Conservation (phyloP, 2,797 vertebrate species). For the Muscicapa striata region DNA sequence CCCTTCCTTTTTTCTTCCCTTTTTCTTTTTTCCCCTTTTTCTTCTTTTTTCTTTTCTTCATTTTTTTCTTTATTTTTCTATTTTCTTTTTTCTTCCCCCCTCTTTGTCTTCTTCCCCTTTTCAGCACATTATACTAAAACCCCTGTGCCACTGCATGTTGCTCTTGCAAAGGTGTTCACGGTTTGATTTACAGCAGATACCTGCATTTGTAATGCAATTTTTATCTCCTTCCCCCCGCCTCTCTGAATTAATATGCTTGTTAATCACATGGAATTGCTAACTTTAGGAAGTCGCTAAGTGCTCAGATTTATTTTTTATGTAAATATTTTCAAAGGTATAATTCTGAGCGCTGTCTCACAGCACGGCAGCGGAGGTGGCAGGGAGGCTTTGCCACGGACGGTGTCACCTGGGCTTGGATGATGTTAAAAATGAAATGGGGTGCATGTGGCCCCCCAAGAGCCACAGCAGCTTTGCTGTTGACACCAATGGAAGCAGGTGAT, state of each 20-base stretch:
- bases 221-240: conserved; percentile 12
- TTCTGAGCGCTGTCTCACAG: conserved; percentile 9
- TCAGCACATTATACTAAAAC: not conserved
- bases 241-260: conserved; percentile 60
- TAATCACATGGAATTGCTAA: conserved; percentile 68
- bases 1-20: not conserved
- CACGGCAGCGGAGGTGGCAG: not conserved
- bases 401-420: not conserved
- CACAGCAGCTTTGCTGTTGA: not conserved
- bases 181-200: conserved; percentile 50
- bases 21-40: too few relatives aligned
- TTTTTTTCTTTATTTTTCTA: accelerated
- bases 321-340: conserved; percentile 65
- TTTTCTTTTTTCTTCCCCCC: not conserved
- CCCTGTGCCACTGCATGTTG: not conserved
- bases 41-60: accelerated
- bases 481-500: not conserved
- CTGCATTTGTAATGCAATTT: conserved; percentile 63
- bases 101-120: not conserved
- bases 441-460: not conserved
- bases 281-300: conserved; percentile 64
- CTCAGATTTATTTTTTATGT: conserved; percentile 69
- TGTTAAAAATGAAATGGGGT: not conserved
- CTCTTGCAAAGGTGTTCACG: not conserved
- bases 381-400: not conserved